Evolutionary conservation across 1,140 invertebrate genomes (phyloP), one percentile per base, ranked within the genome.

Genomic region (Drosophila pectinifera): DNA sequence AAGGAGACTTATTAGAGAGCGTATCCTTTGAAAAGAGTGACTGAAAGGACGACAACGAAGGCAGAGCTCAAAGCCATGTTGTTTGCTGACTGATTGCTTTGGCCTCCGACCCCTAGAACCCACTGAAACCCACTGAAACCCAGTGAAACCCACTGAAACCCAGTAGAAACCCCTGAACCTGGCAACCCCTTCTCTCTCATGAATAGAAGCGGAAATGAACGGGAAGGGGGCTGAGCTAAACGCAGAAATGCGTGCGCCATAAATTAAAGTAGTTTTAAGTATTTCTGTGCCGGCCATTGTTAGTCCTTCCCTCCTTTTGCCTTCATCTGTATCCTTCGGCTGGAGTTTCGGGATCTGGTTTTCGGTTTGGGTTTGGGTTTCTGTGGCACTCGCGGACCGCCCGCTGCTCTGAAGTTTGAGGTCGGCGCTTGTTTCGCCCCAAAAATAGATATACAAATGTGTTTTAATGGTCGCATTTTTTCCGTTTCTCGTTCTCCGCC

Each of bases 371-470:
- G 51, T 34, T 58, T 49, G 74, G 38, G 22, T 56, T 58, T 22
- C 28, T 73, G 68, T 11, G 55, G 67, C 56, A 73, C 54, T 73
- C 55, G 72, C 61, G 69, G 67, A 73, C 69, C 69, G 65, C 69
- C 69, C 67, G 69, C 54, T 31, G 69, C 63, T 42, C 51, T 16
- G 68, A 63, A 69, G 73, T 61, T 70, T 80, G 70, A 72, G 64
- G 68, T 72, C 36, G 70, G 16, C 64, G 58, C 67, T 57, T 51
- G 68, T 78, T 83, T 84, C 70, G 76, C 65, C 78, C 82, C 77
- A 81, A 86, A 88, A 88, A 88, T 88, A 88, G 83, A 88, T 88
- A 89, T 88, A 88, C 84, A 88, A 88, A 88, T 88, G 83, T 88
- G 83, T 88, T 88, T 89, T 88, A 88, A 88, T 88, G 83, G 83